A percentile compares a stretch with the other conserved stretches of the same genome.
phyloP scores from a whole-genome alignment of 2,113 vertebrate species.

The Chauna torquata region DNA sequence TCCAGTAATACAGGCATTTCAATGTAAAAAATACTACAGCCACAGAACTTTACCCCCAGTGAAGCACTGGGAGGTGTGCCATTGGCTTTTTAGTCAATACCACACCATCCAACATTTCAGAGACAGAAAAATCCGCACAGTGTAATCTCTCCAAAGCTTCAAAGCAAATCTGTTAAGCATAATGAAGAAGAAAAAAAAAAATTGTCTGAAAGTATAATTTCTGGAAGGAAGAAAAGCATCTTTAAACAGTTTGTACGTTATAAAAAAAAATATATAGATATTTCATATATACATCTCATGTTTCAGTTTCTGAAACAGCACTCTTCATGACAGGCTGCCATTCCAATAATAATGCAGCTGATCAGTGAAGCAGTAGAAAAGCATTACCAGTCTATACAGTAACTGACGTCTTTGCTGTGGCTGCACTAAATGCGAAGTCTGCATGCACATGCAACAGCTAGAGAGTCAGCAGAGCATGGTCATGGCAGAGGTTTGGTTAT shows the following conservation, averaged over 20 bases:
- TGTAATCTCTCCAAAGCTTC: not conserved
- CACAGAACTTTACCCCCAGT: not conserved
- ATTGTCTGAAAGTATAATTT: not conserved
- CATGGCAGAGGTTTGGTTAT: not conserved
- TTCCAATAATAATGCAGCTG: not conserved
- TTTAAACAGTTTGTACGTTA: not conserved
- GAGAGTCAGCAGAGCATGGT: not conserved
- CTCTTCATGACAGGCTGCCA: not conserved
- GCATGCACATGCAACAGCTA: not conserved
- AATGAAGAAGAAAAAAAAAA: not conserved
- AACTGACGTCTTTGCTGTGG: not conserved
- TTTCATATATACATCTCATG: not conserved
- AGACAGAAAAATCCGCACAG: not conserved
- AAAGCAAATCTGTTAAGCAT: not conserved
- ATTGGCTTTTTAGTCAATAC: conserved; percentile 21
- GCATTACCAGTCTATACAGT: not conserved
- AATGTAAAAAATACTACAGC: not conserved
- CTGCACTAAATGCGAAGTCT: not conserved
- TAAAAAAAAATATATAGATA: not conserved
- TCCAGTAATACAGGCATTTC: not conserved
- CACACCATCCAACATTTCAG: not conserved
- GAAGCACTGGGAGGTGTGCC: not conserved
- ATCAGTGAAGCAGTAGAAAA: not conserved
- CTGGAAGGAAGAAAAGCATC: not conserved
- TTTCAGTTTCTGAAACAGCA: not conserved